phyloP scores from a whole-genome alignment of 2,797 vertebrate genomes.

The Rousettus madagascariensis region DNA sequence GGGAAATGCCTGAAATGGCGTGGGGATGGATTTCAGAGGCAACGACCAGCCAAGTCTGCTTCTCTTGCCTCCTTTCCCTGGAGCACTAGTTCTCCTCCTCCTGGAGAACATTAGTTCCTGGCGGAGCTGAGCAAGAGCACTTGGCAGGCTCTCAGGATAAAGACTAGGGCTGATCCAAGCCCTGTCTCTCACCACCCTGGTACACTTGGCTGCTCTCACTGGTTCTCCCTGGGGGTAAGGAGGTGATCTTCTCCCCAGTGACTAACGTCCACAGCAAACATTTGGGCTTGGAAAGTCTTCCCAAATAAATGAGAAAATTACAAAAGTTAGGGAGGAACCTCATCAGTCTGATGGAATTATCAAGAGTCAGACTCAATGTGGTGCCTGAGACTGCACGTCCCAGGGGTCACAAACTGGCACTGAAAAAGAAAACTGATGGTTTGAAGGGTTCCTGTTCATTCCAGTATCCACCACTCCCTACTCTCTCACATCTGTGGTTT shows the following conservation, averaged over 20 bases:
- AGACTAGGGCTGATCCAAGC: background rate
- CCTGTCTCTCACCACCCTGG: background rate
- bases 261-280: background rate
- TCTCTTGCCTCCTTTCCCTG: background rate
- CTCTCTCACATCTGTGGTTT: background rate
- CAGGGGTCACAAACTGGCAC: background rate
- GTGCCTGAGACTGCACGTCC: background rate
- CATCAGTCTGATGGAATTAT: background rate
- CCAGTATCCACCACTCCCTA: background rate
- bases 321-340: background rate
- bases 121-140: background rate
- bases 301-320: background rate
- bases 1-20: background rate
- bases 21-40: background rate
- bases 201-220: background rate
- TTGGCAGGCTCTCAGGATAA: background rate
- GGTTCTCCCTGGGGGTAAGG: background rate
- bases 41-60: background rate
- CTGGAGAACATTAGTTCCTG: background rate
- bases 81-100: background rate
- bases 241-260: background rate
- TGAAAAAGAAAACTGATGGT: background rate
- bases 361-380: background rate
- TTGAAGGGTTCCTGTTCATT: background rate
- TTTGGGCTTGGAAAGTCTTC: background rate